Evolutionary conservation across 2,888 invertebrate species (phyloP).

Genomic region (Notodonta ziczac): DNA sequence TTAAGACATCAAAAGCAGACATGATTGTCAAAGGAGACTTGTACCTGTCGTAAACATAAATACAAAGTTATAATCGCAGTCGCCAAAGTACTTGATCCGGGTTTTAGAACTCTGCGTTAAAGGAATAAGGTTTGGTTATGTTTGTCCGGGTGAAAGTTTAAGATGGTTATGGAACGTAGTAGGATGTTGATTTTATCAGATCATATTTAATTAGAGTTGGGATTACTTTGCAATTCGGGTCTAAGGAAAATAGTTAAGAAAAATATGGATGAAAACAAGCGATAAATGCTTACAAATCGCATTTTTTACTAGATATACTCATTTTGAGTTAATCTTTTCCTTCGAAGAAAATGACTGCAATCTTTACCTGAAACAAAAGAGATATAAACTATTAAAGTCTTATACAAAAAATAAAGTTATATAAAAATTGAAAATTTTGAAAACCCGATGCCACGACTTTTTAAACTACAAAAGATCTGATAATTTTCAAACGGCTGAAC

Average conservation of each 20-base stretch:
- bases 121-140: conserved; percentile 10
- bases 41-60: conserved; percentile 61
- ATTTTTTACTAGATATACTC: no score
- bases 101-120: conserved; percentile 33
- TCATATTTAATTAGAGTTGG: conserved; percentile 46
- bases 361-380: conserved; percentile 28
- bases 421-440: no score
- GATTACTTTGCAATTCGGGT: conserved; percentile 7
- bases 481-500: no score
- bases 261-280: no score
- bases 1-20: conserved; percentile 68
- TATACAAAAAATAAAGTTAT: no score
- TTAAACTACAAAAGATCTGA: no score
- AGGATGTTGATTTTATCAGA: conserved; percentile 45
- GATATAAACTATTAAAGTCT: neutral
- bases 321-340: neutral
- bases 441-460: no score
- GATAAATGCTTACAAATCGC: no score
- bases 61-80: conserved; percentile 26
- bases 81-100: neutral
- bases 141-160: conserved; percentile 6
- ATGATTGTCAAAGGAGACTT: conserved; percentile 58
- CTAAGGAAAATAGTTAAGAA: no score
- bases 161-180: conserved; percentile 25
- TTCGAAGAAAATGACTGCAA: neutral